Conservation (phyloP, 2,797 vertebrate species). For the Lutjanus argentimaculatus region DNA sequence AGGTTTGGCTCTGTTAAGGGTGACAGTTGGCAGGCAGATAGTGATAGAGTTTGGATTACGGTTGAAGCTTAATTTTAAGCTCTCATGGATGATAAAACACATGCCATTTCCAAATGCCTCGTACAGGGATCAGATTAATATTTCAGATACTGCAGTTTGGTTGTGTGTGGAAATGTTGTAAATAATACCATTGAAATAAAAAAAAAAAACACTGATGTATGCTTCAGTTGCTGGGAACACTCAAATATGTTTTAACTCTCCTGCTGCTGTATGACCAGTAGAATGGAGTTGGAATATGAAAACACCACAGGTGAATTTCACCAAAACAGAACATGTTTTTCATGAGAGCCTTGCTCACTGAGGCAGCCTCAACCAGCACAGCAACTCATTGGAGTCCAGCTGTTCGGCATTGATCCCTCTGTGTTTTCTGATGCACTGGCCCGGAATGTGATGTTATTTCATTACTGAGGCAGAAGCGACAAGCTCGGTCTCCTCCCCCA, state of each 20-base stretch:
- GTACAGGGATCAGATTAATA: constrained; percentile 64
- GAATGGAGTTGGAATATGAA: constrained; percentile 26
- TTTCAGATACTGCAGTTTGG: constrained; percentile 51
- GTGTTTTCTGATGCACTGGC: constrained; percentile 87
- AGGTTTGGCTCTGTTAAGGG: constrained; percentile 69
- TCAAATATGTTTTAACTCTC: constrained; percentile 9
- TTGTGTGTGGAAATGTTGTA: constrained; percentile 36
- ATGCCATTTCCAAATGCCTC: constrained; percentile 76
- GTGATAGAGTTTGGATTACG: constrained; percentile 80
- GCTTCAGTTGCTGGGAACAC: constrained; percentile 1
- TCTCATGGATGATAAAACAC: constrained; percentile 79
- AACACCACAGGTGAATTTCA: constrained; percentile 54
- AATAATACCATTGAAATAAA: constrained; percentile 34
- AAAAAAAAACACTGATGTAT: constrained; percentile 14
- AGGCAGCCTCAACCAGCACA: constrained; percentile 58
- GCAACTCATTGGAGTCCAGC: constrained; percentile 81
- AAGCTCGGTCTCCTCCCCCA: constrained; percentile 76
- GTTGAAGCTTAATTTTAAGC: constrained; percentile 80
- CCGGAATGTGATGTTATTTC: constrained; percentile 86
- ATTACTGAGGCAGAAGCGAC: constrained; percentile 86
- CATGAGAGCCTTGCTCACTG: constrained; percentile 49
- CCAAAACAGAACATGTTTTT: constrained; percentile 48
- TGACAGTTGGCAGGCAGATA: constrained; percentile 81
- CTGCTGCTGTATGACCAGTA: not conserved
- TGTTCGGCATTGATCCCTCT: constrained; percentile 90